Evolutionary conservation across 2,113 vertebrate species (phyloP).

Genomic region (Cnemophilus loriae): DNA sequence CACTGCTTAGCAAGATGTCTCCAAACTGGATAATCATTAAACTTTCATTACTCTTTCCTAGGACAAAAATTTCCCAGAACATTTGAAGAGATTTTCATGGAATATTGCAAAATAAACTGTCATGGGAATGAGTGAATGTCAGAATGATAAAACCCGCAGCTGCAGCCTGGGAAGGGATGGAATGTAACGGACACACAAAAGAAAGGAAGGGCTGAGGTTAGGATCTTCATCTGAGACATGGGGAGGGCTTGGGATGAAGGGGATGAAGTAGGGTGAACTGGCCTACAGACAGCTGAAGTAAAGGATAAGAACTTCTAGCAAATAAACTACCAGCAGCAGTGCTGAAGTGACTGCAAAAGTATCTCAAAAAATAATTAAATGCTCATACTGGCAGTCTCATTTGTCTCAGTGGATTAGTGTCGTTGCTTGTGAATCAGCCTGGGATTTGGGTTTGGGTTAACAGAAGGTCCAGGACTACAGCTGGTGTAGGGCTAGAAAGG

Average conservation of each 20-base stretch:
- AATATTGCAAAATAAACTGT: background rate
- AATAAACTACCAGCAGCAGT: background rate
- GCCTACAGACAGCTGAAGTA: background rate
- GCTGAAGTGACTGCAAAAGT: background rate
- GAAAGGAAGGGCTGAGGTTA: background rate
- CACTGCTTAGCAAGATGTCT: background rate
- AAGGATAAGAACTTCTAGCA: background rate
- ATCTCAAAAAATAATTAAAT: background rate
- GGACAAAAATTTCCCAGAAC: background rate
- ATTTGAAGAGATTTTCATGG: background rate
- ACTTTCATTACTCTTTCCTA: background rate
- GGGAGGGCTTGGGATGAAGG: background rate
- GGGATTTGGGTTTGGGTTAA: background rate
- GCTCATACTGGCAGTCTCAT: background rate
- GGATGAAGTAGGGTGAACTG: background rate
- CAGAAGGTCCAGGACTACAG: background rate
- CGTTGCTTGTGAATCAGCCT: background rate
- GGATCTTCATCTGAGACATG: background rate
- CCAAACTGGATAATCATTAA: background rate
- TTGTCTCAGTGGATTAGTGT: background rate
- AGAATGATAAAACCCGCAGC: background rate
- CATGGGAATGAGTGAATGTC: background rate
- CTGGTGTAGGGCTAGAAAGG: background rate
- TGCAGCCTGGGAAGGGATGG: background rate
- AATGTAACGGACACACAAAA: background rate